Conservation (phyloP, 92 coral and sea anemone genomes). For the Parazoanthus darwini region DNA sequence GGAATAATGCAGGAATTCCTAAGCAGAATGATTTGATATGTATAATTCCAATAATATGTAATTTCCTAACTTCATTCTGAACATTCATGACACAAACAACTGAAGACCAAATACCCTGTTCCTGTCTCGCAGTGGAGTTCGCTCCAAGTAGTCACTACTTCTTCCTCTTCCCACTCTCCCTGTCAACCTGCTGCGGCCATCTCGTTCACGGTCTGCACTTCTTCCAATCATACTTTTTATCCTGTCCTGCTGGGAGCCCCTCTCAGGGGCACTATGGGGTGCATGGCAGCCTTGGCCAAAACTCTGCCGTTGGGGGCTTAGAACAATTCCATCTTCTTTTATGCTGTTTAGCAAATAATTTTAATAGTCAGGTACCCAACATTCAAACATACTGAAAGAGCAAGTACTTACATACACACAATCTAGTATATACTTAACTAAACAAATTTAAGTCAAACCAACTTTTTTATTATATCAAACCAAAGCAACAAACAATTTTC, state of each 20-base stretch:
- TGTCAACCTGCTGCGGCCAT: slow-evolving; percentile 86
- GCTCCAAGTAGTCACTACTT: slow-evolving; percentile 63
- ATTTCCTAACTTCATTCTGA: too few relatives aligned
- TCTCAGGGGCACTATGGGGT: slow-evolving; percentile 85
- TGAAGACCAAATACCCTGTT: slow-evolving; percentile 54
- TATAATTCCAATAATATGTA: too few relatives aligned
- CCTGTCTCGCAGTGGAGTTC: slow-evolving; percentile 68
- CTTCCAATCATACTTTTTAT: slow-evolving; percentile 70
- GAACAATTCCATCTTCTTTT: slow-evolving; percentile 90
- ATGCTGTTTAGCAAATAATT: slow-evolving; percentile 27
- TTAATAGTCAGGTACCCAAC: neutral
- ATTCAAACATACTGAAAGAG: too few relatives aligned
- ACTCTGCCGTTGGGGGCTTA: slow-evolving; percentile 98
- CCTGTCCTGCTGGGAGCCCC: slow-evolving; percentile 71
- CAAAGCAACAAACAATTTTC: too few relatives aligned
- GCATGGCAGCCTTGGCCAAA: slow-evolving; percentile 98
- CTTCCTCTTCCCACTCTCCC: slow-evolving; percentile 94
- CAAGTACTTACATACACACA: too few relatives aligned
- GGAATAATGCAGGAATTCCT: too few relatives aligned
- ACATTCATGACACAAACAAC: too few relatives aligned
- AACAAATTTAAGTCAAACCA: too few relatives aligned
- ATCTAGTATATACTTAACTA: too few relatives aligned
- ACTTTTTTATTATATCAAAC: too few relatives aligned
- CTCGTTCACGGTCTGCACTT: slow-evolving; percentile 77
- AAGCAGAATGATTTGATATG: too few relatives aligned